Evolutionary conservation across 2,888 invertebrate species (phyloP).

Genomic region (Xestia sexstrigata): DNA sequence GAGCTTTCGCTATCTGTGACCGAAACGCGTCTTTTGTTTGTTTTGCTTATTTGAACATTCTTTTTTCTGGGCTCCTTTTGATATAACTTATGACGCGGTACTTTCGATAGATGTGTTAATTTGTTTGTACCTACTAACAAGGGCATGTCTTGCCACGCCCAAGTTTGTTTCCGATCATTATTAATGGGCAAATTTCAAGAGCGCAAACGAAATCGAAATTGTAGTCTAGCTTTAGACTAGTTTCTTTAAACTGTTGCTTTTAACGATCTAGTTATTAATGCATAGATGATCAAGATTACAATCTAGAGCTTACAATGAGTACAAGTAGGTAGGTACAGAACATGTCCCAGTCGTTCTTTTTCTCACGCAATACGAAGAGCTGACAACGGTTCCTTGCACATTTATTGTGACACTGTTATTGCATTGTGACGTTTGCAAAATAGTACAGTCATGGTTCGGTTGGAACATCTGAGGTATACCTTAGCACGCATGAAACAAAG

Average conservation of each 20-base stretch:
- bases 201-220: constrained; percentile 35
- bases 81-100: constrained; percentile 72
- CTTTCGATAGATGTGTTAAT: constrained; percentile 76
- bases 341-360: constrained; percentile 37
- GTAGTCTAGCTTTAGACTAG: background rate
- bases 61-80: constrained; percentile 76
- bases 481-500: background rate
- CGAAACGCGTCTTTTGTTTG: constrained; percentile 83
- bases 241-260: constrained; percentile 16
- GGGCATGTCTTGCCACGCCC: constrained; percentile 56
- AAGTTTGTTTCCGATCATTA: constrained; percentile 21
- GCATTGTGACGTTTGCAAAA: constrained; percentile 22
- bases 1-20: constrained; percentile 90
- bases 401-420: constrained; percentile 37
- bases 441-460: background rate
- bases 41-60: constrained; percentile 84
- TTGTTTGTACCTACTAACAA: constrained; percentile 62
- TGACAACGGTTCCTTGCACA: constrained; percentile 37
- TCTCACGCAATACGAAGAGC: constrained; percentile 44
- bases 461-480: background rate
- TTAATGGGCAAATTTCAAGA: constrained; percentile 10
- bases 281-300: constrained; percentile 18
- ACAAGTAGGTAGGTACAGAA: constrained; percentile 1
- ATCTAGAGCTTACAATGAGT: constrained; percentile 16
- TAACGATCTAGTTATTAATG: background rate